Conservation (phyloP, 2,797 vertebrate species). For the Pelobates cultripes region DNA sequence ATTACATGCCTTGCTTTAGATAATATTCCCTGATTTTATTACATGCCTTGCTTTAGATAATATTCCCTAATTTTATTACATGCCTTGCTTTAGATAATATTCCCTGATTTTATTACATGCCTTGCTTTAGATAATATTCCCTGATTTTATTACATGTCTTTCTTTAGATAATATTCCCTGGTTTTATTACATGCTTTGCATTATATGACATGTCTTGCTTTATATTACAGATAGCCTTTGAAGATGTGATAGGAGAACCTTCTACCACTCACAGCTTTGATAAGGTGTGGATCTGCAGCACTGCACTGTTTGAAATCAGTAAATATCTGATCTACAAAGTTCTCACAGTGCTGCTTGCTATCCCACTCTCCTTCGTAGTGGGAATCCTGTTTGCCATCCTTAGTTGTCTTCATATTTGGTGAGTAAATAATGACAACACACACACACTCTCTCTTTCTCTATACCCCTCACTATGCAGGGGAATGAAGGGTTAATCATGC, state of each 20-base stretch:
- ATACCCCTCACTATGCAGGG: too few species aligned
- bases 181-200: background rate
- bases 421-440: slow-evolving; percentile 56
- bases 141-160: too few species aligned
- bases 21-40: too few species aligned
- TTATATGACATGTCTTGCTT: slow-evolving; percentile 12
- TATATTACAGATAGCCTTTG: slow-evolving; percentile 82
- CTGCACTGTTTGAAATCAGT: slow-evolving; percentile 87
- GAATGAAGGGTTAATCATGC: too few species aligned
- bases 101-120: too few species aligned
- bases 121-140: too few species aligned
- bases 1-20: too few species aligned
- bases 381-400: slow-evolving; percentile 85
- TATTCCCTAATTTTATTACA: too few species aligned
- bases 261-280: slow-evolving; percentile 86
- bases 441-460: too few species aligned
- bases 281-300: slow-evolving; percentile 91
- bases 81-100: too few species aligned
- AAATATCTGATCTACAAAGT: slow-evolving; percentile 87
- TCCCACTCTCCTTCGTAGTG: slow-evolving; percentile 84
- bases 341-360: slow-evolving; percentile 83
- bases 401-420: slow-evolving; percentile 96
- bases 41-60: too few species aligned
- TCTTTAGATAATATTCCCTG: too few species aligned
- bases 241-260: slow-evolving; percentile 92